These are phyloP conservation scores for Dexiosoma caninum DNA, from an alignment of 2,888 invertebrate species.

Conservation along the genomic window DNA sequence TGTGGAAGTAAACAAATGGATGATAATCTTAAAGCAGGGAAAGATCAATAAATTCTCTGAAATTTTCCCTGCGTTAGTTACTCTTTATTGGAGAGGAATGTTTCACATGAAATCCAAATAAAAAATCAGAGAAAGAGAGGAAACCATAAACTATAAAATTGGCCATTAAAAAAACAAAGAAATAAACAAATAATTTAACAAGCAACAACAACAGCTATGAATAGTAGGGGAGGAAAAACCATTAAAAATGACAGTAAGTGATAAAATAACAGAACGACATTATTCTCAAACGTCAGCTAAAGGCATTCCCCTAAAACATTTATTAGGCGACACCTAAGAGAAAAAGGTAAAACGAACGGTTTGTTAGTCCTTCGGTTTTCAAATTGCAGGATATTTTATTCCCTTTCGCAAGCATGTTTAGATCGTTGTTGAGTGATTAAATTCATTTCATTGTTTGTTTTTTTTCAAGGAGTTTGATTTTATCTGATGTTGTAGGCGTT, in stretches of 20 bases:
- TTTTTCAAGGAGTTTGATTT: neutral
- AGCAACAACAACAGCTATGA: conserved; percentile 1
- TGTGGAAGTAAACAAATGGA: conserved; percentile 50
- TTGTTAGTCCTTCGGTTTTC: conserved; percentile 12
- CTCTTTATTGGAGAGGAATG: conserved; percentile 26
- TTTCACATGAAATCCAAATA: conserved; percentile 46
- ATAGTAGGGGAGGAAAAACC: conserved; percentile 51
- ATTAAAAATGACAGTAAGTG: conserved; percentile 67
- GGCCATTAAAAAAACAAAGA: conserved; percentile 15
- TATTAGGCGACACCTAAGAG: neutral
- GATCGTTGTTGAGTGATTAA: conserved; percentile 32
- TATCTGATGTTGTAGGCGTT: conserved; percentile 8
- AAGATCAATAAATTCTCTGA: conserved; percentile 43
- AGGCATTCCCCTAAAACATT: neutral
- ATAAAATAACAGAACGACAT: conserved; percentile 74
- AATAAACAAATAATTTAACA: neutral
- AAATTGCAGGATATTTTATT: conserved; percentile 42
- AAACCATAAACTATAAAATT: conserved; percentile 58
- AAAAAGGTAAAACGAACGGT: neutral
- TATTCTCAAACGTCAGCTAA: conserved; percentile 66
- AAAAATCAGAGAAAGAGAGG: conserved; percentile 37
- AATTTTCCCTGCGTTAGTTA: conserved; percentile 1
- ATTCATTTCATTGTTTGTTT: conserved; percentile 9
- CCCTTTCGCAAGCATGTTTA: neutral
- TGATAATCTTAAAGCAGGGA: neutral